phyloP scores from a whole-genome alignment of 2,797 vertebrate species.

The Pangasius djambal region DNA sequence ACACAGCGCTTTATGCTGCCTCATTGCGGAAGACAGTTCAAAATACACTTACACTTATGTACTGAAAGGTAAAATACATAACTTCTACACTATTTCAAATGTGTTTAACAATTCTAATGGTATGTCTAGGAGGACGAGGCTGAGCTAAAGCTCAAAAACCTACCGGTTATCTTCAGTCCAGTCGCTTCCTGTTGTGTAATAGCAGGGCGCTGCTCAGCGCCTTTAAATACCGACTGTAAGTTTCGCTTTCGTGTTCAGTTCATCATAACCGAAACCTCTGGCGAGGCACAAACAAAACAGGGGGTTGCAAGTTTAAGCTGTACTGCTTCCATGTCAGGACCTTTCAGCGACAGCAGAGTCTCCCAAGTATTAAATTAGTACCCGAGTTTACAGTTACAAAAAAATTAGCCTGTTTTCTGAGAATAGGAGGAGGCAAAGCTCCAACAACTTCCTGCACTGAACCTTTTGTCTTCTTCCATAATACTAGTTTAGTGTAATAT shows the following conservation, averaged over 20 bases:
- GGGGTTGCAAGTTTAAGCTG: background rate
- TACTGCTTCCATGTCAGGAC: background rate
- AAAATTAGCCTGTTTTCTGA: background rate
- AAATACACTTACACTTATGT: background rate
- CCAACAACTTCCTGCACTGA: background rate
- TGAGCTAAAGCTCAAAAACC: background rate
- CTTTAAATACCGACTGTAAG: conserved; percentile 15
- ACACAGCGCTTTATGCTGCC: background rate
- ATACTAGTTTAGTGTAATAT: background rate
- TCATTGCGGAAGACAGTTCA: background rate
- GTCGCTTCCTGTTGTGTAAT: background rate
- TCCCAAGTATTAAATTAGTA: background rate
- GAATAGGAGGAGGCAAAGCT: background rate
- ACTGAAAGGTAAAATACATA: background rate
- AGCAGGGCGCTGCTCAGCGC: background rate
- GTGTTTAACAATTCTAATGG: background rate
- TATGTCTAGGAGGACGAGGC: background rate
- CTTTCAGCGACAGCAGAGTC: background rate
- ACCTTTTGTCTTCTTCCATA: background rate
- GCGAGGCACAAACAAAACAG: background rate
- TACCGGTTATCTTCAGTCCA: background rate
- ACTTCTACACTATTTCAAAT: too few species aligned
- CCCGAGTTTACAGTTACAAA: background rate
- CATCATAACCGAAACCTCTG: conserved; percentile 42
- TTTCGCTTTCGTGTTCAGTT: conserved; percentile 47